These are phyloP conservation scores for Leptopterna dolabrata DNA, from an alignment of 2,888 invertebrate species.

Conservation along the genomic window DNA sequence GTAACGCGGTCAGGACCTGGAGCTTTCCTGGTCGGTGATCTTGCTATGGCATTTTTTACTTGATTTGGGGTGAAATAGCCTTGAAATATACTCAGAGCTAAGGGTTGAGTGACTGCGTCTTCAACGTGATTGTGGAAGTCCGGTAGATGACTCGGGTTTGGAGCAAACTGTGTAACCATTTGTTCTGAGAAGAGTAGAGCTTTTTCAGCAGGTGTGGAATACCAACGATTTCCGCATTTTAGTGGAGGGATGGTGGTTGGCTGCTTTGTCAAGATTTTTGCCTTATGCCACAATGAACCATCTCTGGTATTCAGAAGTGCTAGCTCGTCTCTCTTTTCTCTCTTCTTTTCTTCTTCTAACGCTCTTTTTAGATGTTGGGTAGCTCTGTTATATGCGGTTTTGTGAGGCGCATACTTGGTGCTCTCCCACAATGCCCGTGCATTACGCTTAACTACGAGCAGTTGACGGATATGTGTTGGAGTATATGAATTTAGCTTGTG, in stretches of 20 bases:
- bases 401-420: too few species aligned
- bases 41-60: too few species aligned
- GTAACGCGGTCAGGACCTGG: slow-evolving; percentile 25
- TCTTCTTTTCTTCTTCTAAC: too few species aligned
- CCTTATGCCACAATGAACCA: too few species aligned
- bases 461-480: too few species aligned
- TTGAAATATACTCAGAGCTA: not conserved
- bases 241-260: not conserved
- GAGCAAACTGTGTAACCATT: not conserved
- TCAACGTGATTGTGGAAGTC: slow-evolving; percentile 29
- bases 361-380: too few species aligned
- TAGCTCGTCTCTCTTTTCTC: too few species aligned
- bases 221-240: not conserved
- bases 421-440: too few species aligned
- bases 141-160: slow-evolving; percentile 16
- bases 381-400: too few species aligned
- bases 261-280: not conserved
- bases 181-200: not conserved
- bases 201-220: slow-evolving; percentile 27
- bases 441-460: too few species aligned
- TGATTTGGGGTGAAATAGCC: not conserved
- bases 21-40: not conserved
- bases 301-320: too few species aligned
- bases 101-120: too few species aligned
- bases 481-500: not conserved